Base-by-base conservation (phyloP, 1,140 invertebrate genomes). In the Sweltsa coloradensis region DNA sequence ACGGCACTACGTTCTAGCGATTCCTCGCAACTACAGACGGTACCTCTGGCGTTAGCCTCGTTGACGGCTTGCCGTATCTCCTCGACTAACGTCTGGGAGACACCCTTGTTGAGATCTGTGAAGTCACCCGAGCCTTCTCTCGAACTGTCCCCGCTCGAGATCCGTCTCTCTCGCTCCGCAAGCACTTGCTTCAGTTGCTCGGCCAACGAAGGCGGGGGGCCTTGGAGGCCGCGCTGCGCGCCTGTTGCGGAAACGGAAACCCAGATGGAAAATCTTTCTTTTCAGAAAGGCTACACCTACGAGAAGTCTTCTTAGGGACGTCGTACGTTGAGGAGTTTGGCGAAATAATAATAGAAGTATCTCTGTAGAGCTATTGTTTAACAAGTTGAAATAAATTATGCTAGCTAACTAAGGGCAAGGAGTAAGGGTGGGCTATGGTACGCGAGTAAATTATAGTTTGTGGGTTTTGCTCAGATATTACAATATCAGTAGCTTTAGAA, bases 171-270 rank as follows among this genome's bases (percentile, higher is more conserved):
- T 52, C 83, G 71, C 59, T 85, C 83, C 34, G 81, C 79, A 53
- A 85, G 62, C 54, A 87, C 83, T 62, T 85, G 83, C 68, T 86
- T 86, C 47, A 89, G 68, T 59, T 89, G 85, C 60, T 89, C 85
- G 1, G 83, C 84, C 41, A 89, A 69, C 36, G 81, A 85, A 52
- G 79, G 69, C 13, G 81, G 75, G 37, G 81, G 79, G 56, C 78
- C 79, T 63, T 46, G 36, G 14, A 47, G 24, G 14, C 36, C 18
- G 5, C 14, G 46, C 13, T 36, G 36, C 5, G 46, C 36, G 11
- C 37, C 36, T 21, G 34, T 44, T 14, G n/a, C n/a, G n/a, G n/a
- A n/a, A n/a, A n/a, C n/a, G n/a, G n/a, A n/a, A n/a, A n/a, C n/a
- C n/a, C n/a, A n/a, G n/a, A n/a, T n/a, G n/a, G n/a, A n/a, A n/a